These are phyloP conservation scores for Candoia aspera DNA, from an alignment of 2,113 vertebrate genomes.

Conservation along the genomic window DNA sequence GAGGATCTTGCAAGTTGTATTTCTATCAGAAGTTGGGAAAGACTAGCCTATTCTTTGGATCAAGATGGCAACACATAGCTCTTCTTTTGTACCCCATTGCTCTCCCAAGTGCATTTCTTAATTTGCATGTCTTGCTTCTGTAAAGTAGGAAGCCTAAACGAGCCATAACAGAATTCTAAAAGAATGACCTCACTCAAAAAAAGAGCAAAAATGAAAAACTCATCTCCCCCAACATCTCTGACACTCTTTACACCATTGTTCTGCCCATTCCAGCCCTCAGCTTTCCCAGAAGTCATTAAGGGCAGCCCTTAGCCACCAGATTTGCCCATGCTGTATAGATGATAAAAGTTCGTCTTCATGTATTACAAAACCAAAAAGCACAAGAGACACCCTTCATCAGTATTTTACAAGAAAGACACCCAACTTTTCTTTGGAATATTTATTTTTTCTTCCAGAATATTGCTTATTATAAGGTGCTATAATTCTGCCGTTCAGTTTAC, in stretches of 20 bases:
- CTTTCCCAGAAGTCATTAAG: not conserved
- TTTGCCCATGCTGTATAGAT: not conserved
- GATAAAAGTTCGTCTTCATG: not conserved
- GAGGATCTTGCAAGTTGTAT: not conserved
- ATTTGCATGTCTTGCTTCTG: not conserved
- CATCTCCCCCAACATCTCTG: not conserved
- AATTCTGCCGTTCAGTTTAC: not conserved
- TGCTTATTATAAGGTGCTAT: not conserved
- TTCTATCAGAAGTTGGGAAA: not conserved
- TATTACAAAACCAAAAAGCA: constrained; percentile 33
- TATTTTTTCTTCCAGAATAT: not conserved
- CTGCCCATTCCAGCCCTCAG: not conserved
- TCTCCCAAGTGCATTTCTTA: not conserved
- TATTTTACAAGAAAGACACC: constrained; percentile 67
- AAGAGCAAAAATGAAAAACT: not conserved
- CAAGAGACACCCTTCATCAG: constrained; percentile 43
- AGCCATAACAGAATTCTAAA: not conserved
- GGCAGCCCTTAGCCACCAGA: not conserved
- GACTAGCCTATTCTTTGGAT: not conserved
- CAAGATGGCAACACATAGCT: not conserved
- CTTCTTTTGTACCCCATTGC: not conserved
- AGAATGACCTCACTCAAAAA: not conserved
- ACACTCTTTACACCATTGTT: not conserved
- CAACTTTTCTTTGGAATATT: constrained; percentile 65
- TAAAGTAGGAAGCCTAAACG: not conserved